Percentiles rank a stretch among this genome's conserved stretches.
Evolutionary conservation across 92 coral and sea anemone species (phyloP).

Genomic region (Isaurus tuberculatus): DNA sequence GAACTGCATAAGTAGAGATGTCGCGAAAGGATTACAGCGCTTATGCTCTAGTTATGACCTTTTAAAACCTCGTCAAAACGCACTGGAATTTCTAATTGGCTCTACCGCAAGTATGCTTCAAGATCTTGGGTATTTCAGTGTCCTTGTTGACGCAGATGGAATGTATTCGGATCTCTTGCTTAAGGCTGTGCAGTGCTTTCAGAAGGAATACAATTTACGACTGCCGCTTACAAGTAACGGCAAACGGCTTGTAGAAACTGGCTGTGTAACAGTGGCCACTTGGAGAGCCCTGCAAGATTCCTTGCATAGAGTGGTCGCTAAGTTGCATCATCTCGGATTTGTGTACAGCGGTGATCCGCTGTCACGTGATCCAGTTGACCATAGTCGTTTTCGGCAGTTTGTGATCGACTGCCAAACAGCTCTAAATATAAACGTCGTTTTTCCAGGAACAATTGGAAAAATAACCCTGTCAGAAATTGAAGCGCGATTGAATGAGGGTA

Average conservation of each 20-base stretch:
- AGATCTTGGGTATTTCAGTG: constrained; percentile 68
- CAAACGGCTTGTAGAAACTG: constrained; percentile 55
- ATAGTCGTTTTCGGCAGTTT: constrained; percentile 52
- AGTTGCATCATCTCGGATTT: constrained; percentile 55
- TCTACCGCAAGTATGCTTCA: constrained; percentile 44
- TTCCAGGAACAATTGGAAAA: constrained; percentile 63
- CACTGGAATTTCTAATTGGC: constrained; percentile 44
- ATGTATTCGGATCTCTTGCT: constrained; percentile 64
- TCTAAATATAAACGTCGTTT: constrained; percentile 45
- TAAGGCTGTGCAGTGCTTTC: constrained; percentile 72
- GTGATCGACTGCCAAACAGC: constrained; percentile 67
- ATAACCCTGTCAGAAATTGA: constrained; percentile 59
- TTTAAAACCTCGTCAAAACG: constrained; percentile 24
- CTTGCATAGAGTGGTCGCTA: constrained; percentile 33
- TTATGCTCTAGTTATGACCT: constrained; percentile 34
- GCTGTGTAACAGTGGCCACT: constrained; percentile 68
- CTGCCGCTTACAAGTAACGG: not conserved
- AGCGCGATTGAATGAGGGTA: not conserved
- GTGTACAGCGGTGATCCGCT: constrained; percentile 53
- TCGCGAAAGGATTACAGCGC: constrained; percentile 6
- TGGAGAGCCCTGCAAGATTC: constrained; percentile 62
- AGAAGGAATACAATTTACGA: constrained; percentile 65
- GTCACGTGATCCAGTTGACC: constrained; percentile 51
- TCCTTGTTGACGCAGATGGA: constrained; percentile 53
- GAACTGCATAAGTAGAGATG: constrained; percentile 18